Base-by-base conservation (phyloP, 2,113 vertebrate genomes). In the Carettochelys insculpta region DNA sequence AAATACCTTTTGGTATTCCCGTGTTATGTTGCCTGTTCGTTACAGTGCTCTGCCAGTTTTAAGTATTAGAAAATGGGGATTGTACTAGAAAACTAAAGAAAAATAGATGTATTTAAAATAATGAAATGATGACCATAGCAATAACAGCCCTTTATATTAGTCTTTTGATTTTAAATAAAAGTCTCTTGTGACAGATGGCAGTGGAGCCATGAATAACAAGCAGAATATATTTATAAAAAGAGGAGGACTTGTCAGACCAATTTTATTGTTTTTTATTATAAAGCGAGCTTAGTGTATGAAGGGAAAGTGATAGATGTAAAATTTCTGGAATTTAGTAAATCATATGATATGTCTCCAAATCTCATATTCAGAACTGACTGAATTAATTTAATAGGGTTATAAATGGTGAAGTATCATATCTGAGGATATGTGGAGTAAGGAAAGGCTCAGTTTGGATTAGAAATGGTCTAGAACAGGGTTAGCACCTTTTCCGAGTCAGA, bases 211-310 rank as follows among this genome's bases (percentile, higher is more conserved):
- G 71, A 83, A 25, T 43, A 48, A 48, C 6, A 79, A 76, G 77
- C 52, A 83, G 29, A 56, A 50, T 56, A 17, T 22, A 4, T 87
- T 52, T 1, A 54, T 68, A 65, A 38, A 65, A n/a, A 65, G 34
- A 38, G n/a, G n/a, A 82, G 11, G 90, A 71, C 71, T 88, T 89
- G 43, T 90, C 45, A 81, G 82, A 92, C 80, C 27, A n/a, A 78
- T 77, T 83, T 65, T 53, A 52, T 11, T 86, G 92, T 85, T 25
- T 34, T 79, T 53, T 80, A 14, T 65, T 16, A 22, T 87, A 34
- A 58, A 8, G 92, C 24, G 53, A 86, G 88, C 78, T 31, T 81
- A 83, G 58, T 58, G 58, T 80, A 43, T 76, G 81, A 92, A 0
- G 6, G 41, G 22, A 50, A 88, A 93, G 27, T 34, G 19, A 71